Conservation (phyloP, 1,140 invertebrate genomes). For the Meloidogyne exigua region DNA sequence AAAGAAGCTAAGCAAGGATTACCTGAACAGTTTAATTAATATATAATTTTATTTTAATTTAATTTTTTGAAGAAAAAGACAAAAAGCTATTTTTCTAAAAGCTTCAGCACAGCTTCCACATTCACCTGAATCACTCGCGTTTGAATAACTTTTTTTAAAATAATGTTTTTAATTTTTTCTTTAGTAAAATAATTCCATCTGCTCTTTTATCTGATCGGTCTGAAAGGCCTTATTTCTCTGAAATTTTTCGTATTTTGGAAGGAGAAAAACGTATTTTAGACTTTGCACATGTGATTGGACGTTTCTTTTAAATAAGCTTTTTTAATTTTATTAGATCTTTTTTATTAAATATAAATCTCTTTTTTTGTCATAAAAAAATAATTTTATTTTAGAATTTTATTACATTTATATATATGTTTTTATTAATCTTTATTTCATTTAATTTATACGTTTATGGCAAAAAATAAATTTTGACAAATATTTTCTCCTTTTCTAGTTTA, state of each 20-base stretch:
- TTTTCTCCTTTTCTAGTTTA: not conserved
- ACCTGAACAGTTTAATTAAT: slow-evolving; percentile 7
- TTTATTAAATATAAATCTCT: too few relatives aligned
- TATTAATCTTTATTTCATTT: too few relatives aligned
- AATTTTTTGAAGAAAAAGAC: slow-evolving; percentile 1
- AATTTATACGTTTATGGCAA: too few relatives aligned
- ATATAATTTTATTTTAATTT: not conserved
- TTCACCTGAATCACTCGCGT: slow-evolving; percentile 15
- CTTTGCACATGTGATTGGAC: slow-evolving; percentile 13
- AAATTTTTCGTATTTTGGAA: slow-evolving; percentile 14
- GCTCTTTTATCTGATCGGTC: slow-evolving; percentile 7
- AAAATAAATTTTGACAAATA: too few relatives aligned
- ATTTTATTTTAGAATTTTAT: too few relatives aligned
- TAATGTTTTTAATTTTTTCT: slow-evolving; percentile 33
- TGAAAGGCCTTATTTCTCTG: slow-evolving; percentile 12
- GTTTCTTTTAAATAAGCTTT: not conserved
- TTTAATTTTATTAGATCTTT: not conserved
- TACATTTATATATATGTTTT: too few relatives aligned
- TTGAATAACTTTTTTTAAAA: not conserved
- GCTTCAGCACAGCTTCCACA: slow-evolving; percentile 15
- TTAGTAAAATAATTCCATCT: slow-evolving; percentile 21
- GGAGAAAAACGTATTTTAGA: slow-evolving; percentile 21
- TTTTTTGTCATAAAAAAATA: too few relatives aligned
- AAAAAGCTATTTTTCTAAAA: slow-evolving; percentile 11
- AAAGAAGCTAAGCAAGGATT: slow-evolving; percentile 11